Evolutionary conservation across 92 coral and sea anemone genomes (phyloP), one percentile per base, ranked within the genome.

Genomic region (Palythoa caribaeorum): DNA sequence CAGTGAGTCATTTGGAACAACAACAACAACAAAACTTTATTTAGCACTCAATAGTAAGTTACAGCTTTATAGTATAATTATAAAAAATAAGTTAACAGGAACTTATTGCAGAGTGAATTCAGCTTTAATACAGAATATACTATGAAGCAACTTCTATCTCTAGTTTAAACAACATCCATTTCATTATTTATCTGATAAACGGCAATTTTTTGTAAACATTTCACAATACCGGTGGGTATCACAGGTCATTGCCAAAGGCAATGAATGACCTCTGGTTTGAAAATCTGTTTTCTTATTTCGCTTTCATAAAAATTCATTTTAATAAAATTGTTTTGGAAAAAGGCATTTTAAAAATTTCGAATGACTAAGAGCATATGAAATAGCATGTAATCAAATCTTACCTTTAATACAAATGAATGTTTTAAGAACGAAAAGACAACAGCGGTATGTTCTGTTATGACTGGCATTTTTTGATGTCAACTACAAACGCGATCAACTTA

Each of bases 401-500:
- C 55, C 69, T 16, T 11, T 53, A 12, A 36, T 16, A 35, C 54
- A 78, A 50, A 44, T 52, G 16, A 14, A 77, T 53, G 38, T 78
- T 8, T 39, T 57, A 19, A 35, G 70, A 78, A 55, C 50, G 16
- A 54, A 77, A 76, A 76, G 15, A 76, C 65, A 53, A 48, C 68
- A 77, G 44, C 62, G 38, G 70, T 4, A 36, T 10, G 8, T 17
- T 17, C 5, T 59, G 65, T 15, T 15, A 78, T 55, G 83, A 21
- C 28, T 57, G 83, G 83, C 44, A 78, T 78, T 37, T 38, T 11
- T 71, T 50, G 13, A 55, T 78, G 83, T 57, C 83, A 57, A 76
- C 51, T 40, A 48, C 3, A 71, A 48, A 48, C 20, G 78, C 39
- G 68, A 57, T 78, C 83, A 78, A 59, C 35, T 51, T 57, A 9